Conservation (phyloP, 1,140 invertebrate genomes). For the Grapholita molesta region DNA sequence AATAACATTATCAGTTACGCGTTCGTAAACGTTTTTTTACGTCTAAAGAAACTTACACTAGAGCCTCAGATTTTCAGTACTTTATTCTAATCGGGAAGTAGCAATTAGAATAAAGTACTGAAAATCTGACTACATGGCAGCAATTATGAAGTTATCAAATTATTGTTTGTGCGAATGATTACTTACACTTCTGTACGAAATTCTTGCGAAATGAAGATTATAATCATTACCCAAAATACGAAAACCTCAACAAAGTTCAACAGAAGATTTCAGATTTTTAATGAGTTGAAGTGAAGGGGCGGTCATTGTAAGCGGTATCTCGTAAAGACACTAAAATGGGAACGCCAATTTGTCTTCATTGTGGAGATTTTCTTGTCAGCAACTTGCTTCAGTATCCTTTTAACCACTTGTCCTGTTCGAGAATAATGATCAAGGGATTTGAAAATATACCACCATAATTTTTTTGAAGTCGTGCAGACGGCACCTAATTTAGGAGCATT, state of each 20-base stretch:
- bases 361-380: constrained; percentile 11
- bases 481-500: background rate
- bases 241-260: background rate
- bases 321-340: constrained; percentile 3
- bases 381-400: background rate
- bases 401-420: background rate
- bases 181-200: background rate
- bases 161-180: too few species aligned
- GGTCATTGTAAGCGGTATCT: background rate
- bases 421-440: background rate
- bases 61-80: too few species aligned
- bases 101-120: too few species aligned
- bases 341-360: constrained; percentile 14
- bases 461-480: background rate
- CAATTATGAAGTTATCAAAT: too few species aligned
- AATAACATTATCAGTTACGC: too few species aligned
- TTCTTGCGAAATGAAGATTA: background rate
- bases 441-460: background rate
- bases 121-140: too few species aligned
- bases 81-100: too few species aligned
- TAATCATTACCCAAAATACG: background rate
- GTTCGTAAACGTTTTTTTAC: too few species aligned
- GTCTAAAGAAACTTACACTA: too few species aligned
- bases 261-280: background rate
- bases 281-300: background rate